These are phyloP conservation scores for Tiliqua scincoides DNA, from an alignment of 2,113 vertebrate species.

Conservation along the genomic window DNA sequence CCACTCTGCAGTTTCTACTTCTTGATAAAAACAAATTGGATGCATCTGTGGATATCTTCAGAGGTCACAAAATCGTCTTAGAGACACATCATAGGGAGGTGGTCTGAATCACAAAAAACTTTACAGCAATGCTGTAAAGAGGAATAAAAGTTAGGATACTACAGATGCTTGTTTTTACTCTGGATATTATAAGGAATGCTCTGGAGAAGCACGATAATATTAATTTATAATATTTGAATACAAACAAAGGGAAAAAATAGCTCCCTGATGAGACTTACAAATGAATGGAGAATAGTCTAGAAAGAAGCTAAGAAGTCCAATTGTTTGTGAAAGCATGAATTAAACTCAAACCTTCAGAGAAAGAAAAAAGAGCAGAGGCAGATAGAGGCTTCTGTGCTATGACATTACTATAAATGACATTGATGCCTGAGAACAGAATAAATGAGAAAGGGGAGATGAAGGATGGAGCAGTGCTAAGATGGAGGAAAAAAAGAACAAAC, in stretches of 20 bases:
- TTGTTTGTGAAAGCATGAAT: neutral
- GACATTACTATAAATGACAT: neutral
- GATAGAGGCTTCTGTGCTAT: neutral
- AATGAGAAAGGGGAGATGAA: neutral
- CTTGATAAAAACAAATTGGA: neutral
- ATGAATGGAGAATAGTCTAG: neutral
- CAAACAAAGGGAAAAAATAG: neutral
- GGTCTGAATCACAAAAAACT: neutral
- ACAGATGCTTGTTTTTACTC: neutral
- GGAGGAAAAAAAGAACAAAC: neutral
- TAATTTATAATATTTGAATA: neutral
- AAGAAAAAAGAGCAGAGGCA: neutral
- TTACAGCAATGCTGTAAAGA: neutral
- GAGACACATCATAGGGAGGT: neutral
- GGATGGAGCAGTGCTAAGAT: neutral
- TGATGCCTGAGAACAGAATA: neutral
- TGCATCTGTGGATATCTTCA: no score
- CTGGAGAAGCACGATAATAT: neutral
- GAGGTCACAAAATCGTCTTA: neutral
- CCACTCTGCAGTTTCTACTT: neutral
- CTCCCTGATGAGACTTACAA: neutral
- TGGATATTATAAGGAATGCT: no score
- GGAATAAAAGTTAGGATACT: neutral
- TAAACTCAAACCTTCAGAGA: neutral
- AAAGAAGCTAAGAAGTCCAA: slow-evolving; percentile 14